A percentile compares a stretch with the other conserved stretches of the same genome.
Evolutionary conservation across 2,888 invertebrate genomes (phyloP).

Genomic region (Volucella zonaria): DNA sequence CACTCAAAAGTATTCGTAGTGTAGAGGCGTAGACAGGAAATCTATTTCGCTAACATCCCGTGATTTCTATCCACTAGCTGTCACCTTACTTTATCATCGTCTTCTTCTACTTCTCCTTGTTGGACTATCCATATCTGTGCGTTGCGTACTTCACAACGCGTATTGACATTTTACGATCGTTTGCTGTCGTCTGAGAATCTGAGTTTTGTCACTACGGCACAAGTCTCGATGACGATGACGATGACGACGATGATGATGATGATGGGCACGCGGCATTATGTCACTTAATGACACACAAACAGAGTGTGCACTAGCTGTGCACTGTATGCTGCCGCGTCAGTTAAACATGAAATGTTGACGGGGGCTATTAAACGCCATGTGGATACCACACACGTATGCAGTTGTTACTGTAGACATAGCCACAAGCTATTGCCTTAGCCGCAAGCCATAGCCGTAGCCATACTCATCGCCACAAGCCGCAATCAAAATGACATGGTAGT

Average conservation of each 20-base stretch:
- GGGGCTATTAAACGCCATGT: constrained; percentile 73
- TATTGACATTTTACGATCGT: constrained; percentile 72
- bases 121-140: constrained; percentile 25
- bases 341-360: constrained; percentile 70
- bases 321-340: constrained; percentile 48
- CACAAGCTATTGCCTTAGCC: no score
- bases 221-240: constrained; percentile 27
- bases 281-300: constrained; percentile 71
- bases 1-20: constrained; percentile 1
- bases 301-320: constrained; percentile 26
- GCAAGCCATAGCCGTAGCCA: neutral
- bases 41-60: constrained; percentile 74
- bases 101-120: constrained; percentile 50
- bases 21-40: constrained; percentile 61
- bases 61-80: constrained; percentile 54
- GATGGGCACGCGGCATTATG: constrained; percentile 70
- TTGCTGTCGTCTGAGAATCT: constrained; percentile 71
- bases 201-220: constrained; percentile 66
- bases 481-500: constrained; percentile 22
- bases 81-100: constrained; percentile 42
- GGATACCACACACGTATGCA: constrained; percentile 70
- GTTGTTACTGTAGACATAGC: no score
- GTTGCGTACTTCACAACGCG: constrained; percentile 47
- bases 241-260: constrained; percentile 53
- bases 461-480: neutral